A percentile compares a stretch with the other conserved stretches of the same genome.
Conservation (phyloP, 2,888 invertebrate genomes). For the Athetis lepigone region DNA sequence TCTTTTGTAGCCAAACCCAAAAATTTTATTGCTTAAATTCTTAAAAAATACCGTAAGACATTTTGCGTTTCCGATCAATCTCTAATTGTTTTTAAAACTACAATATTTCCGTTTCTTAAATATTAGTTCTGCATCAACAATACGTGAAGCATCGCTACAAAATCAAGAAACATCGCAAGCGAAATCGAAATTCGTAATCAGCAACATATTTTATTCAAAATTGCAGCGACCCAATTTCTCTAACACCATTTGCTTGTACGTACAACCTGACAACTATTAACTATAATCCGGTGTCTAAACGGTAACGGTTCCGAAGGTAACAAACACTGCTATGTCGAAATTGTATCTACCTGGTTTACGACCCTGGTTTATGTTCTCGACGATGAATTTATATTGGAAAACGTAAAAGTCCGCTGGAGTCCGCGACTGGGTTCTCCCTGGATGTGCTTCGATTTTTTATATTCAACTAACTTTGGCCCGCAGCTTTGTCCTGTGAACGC, state of each 20-base stretch:
- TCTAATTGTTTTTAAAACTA: too few species aligned
- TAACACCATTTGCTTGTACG: slow-evolving; percentile 41
- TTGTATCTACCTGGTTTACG: slow-evolving; percentile 43
- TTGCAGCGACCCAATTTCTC: slow-evolving; percentile 43
- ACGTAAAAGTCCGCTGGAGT: slow-evolving; percentile 23
- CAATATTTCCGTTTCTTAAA: slow-evolving; percentile 1
- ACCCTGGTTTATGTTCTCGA: slow-evolving; percentile 42
- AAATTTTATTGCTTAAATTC: too few species aligned
- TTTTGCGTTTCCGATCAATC: too few species aligned
- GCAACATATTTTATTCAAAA: slow-evolving; percentile 19
- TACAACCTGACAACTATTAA: slow-evolving; percentile 57
- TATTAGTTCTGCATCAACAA: slow-evolving; percentile 8
- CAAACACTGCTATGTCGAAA: slow-evolving; percentile 31
- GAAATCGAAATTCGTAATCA: slow-evolving; percentile 28
- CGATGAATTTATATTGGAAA: slow-evolving; percentile 56
- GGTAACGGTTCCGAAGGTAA: slow-evolving; percentile 50
- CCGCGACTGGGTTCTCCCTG: background rate
- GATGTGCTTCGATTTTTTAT: background rate
- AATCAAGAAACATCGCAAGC: background rate
- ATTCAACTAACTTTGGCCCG: too few species aligned
- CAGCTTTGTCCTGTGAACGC: too few species aligned
- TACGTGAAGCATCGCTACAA: background rate
- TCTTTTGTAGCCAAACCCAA: too few species aligned
- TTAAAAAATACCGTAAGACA: too few species aligned
- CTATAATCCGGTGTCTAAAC: slow-evolving; percentile 61